Evolutionary conservation across 2,888 invertebrate genomes (phyloP), one percentile per base, ranked within the genome.

Genomic region (Erebia palarica): DNA sequence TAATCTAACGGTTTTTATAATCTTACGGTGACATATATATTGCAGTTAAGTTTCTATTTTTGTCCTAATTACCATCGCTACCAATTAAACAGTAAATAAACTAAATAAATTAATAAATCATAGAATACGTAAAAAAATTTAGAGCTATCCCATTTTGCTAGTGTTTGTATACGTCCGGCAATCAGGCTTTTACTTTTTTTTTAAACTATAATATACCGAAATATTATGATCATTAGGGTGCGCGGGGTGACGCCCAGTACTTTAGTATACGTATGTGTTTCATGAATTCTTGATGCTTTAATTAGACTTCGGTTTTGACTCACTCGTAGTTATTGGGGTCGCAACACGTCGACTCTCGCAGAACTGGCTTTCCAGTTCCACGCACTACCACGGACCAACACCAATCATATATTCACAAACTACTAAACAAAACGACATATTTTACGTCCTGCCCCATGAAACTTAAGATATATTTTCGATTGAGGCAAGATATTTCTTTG

Each of bases 291-390:
- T 59, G 59, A 73, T 70, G 65, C 66, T 70, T 63, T 70, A 76
- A 75, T 75, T 71, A 71, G 68, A 69, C 65, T 65, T 73, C 57
- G 69, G 66, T 75, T 74, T 77, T 74, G 72, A 75, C 64, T 75
- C 74, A 68, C 69, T 67, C 64, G 71, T 14, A 51, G 51, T 16
- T 70, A 76, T 77, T 76, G 75, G 75, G 77, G 75, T 77, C 77
- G 74, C 67, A 75, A 69, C 69, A 73, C 72, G 66, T 74, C 74
- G 73, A 73, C 72, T 71, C 65, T 65, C 73, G 58, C 72, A 74
- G 75, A 77, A 76, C 74, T 73, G 77, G 77, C 76, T 77, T 75
- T 76, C 74, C 68, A 76, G 72, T 76, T 75, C 74, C 74, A 75
- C 75, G 70, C 74, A 71, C 69, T 73, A 70, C 69, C 68, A 65